Percentiles rank a stretch among this genome's conserved stretches.
Conservation (phyloP, 2,888 invertebrate species). For the Ceratothoa steindachneri region DNA sequence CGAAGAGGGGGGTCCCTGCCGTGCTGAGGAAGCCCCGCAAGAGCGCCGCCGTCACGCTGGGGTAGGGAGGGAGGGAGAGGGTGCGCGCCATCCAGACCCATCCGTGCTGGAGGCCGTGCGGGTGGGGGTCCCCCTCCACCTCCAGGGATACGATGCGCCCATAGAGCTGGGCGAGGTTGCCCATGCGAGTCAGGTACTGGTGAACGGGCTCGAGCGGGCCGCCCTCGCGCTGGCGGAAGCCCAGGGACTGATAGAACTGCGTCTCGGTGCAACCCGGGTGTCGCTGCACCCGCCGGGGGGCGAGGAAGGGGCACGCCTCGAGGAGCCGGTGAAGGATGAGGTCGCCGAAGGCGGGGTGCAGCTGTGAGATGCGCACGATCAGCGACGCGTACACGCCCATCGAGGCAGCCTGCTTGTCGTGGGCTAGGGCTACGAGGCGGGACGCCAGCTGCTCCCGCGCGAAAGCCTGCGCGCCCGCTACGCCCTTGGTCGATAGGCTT, state of each 20-base stretch:
- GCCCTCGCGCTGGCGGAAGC: conserved; percentile 16
- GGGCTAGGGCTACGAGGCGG: not conserved
- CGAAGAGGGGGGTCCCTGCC: conserved; percentile 11
- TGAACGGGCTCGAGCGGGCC: conserved; percentile 9
- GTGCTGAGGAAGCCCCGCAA: conserved; percentile 13
- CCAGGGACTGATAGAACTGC: conserved; percentile 18
- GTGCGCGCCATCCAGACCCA: conserved; percentile 16
- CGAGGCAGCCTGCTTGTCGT: not conserved
- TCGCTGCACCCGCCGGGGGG: not conserved
- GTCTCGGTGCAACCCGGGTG: not conserved
- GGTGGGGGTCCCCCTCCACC: not conserved
- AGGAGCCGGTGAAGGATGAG: conserved; percentile 1
- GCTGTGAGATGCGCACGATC: conserved; percentile 6
- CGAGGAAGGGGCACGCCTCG: conserved; percentile 17
- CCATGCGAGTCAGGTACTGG: conserved; percentile 19
- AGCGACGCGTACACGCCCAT: conserved; percentile 12
- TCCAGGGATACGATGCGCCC: conserved; percentile 16
- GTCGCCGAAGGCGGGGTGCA: conserved; percentile 3
- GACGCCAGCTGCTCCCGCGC: not conserved
- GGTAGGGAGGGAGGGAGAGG: not conserved
- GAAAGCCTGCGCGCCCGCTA: not conserved
- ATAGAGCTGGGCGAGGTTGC: conserved; percentile 5
- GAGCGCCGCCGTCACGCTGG: conserved; percentile 12
- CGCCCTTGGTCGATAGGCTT: not conserved
- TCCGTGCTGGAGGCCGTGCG: not conserved